Evolutionary conservation across 2,888 invertebrate genomes (phyloP).

Genomic region (Diploptera punctata): DNA sequence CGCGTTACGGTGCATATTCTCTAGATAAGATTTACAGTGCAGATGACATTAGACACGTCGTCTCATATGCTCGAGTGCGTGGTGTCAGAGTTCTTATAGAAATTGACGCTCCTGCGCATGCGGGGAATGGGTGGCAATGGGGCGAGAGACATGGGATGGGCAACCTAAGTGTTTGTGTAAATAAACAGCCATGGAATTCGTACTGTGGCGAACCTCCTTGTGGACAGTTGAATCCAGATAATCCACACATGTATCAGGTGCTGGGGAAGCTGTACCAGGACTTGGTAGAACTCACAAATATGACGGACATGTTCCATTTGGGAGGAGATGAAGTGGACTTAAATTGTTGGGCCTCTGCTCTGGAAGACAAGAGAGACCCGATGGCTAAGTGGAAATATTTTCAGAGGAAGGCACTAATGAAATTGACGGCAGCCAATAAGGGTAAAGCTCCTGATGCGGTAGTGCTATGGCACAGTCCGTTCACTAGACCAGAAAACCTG

Average conservation of each 20-base stretch:
- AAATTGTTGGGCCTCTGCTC: conserved; percentile 18
- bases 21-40: conserved; percentile 55
- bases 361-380: conserved; percentile 32
- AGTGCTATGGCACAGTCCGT: conserved; percentile 71
- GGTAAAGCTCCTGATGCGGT: conserved; percentile 62
- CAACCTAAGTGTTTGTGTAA: conserved; percentile 49
- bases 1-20: conserved; percentile 55
- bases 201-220: conserved; percentile 52
- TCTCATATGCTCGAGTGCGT: conserved; percentile 56
- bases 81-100: conserved; percentile 55
- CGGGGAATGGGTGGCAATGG: conserved; percentile 50
- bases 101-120: conserved; percentile 53
- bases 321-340: conserved; percentile 50
- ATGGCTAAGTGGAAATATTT: conserved; percentile 78
- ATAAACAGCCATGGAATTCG: conserved; percentile 46
- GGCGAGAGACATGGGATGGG: conserved; percentile 44
- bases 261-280: conserved; percentile 49
- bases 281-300: conserved; percentile 51
- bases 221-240: conserved; percentile 49
- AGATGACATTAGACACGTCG: conserved; percentile 50
- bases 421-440: conserved; percentile 68
- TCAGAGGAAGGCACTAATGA: conserved; percentile 67
- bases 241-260: conserved; percentile 45
- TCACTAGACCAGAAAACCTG: conserved; percentile 43
- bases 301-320: conserved; percentile 54